Evolutionary conservation across 2,113 vertebrate species (phyloP), one percentile per base, ranked within the genome.

Genomic region (Mormyrus lacerda): DNA sequence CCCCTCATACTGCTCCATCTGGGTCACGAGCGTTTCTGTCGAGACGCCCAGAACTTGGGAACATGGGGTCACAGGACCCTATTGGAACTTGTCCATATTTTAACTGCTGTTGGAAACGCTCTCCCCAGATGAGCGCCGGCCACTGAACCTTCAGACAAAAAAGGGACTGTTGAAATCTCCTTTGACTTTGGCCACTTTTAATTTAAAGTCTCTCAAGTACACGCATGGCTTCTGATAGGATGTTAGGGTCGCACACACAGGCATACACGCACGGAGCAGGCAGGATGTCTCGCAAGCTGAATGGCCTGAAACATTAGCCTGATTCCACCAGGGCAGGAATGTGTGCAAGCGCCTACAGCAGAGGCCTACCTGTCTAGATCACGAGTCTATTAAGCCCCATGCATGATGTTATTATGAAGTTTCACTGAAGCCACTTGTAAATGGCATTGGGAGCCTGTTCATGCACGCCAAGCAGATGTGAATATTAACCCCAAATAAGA

Each of bases 381-480:
- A 73, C 27, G 44, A 73, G 2, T 27, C 65, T 24, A 82, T 89
- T 82, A 51, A 58, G 76, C 35, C n/a, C 58, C 15, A 47, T 48
- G 45, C 44, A 45, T n/a, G 53, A 88, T 31, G 44, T 69, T 21
- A 48, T 61, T 42, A 87, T 11, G 58, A 27, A 47, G 61, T 48
- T 24, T 48, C 11, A 17, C 10, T 31, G 58, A 85, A 45, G 79
- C 35, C 76, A 89, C 76, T 83, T 42, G 3, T 61, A 44, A 89
- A 83, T 83, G 76, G 8, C 76, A 45, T n/a, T 3, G 24, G 79
- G 42, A 15, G n/a, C 27, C 88, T 89, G 88, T 84, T 83, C 35
- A 9, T 89, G 76, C 88, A 89, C 1, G 88, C 73, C 11, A 21
- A 42, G 65, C 88, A 88, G 65, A 50, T 89, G 76, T 89, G 76